Conservation (phyloP, 2,888 invertebrate genomes). For the Callyntrura sp. region DNA sequence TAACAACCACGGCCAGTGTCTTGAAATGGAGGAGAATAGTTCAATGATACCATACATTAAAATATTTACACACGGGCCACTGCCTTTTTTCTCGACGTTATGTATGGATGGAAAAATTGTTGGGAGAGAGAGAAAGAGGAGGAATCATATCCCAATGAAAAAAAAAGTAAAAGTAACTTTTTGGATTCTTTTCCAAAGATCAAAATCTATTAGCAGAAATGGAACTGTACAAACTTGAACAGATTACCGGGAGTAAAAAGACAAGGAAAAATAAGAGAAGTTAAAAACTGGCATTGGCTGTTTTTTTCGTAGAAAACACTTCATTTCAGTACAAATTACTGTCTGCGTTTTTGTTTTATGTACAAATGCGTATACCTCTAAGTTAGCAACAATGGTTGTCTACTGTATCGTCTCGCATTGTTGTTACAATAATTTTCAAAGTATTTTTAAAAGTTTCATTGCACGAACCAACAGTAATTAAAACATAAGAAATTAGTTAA, state of each 20-base stretch:
- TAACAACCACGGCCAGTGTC: constrained; percentile 3
- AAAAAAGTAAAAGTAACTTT: neutral
- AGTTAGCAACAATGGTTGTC: too few species aligned
- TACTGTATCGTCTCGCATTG: too few species aligned
- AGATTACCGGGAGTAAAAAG: neutral
- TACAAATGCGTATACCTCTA: too few species aligned
- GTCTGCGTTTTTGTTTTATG: too few species aligned
- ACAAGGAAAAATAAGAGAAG: constrained; percentile 5
- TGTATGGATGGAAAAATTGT: constrained; percentile 1
- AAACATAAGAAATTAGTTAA: too few species aligned
- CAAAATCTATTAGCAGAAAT: constrained; percentile 32
- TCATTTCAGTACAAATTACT: too few species aligned
- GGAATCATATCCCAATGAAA: neutral
- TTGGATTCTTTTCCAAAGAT: constrained; percentile 19
- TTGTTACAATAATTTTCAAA: too few species aligned
- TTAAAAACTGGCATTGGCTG: constrained; percentile 4
- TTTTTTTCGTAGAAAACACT: too few species aligned
- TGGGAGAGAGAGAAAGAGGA: neutral
- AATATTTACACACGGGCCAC: constrained; percentile 38
- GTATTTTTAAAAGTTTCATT: too few species aligned
- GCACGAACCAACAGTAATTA: too few species aligned
- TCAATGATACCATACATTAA: constrained; percentile 20
- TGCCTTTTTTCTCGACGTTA: constrained; percentile 24
- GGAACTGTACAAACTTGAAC: constrained; percentile 29
- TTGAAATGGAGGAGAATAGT: constrained; percentile 7